Base-by-base conservation (phyloP, 2,888 invertebrate genomes). In the Pseudoips prasinana region DNA sequence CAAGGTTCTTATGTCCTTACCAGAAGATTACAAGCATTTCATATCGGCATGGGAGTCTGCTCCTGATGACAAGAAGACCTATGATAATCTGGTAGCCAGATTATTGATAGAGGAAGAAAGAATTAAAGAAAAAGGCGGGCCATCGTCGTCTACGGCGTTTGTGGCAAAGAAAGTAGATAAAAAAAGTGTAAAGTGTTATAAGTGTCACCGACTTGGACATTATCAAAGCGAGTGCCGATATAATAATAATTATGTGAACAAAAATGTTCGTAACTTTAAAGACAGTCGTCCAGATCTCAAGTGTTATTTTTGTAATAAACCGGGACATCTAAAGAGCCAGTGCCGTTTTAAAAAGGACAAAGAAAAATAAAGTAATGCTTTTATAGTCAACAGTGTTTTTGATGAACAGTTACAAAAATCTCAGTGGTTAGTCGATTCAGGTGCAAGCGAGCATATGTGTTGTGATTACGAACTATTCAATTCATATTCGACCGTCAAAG, bases 21-120 rank as follows among this genome's bases (percentile, higher is more conserved):
- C 31, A 1, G 63, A 64, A 0, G 11, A 45, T 2, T 67, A 58
- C 20, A 64, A 58, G 27, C 64, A 73, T 49, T 75, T 73, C 36
- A 35, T 68, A 0, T 66, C 66, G 0, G 70, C 62, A 0, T 64
- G 61, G 58, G 57, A 58, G 28, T 60, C 59, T 0, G 56, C 49
- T 0, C 48, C 56, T 1, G 60, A 55, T 1, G 30, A 46, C 0
- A 52, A 48, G 24, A 51, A 55, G 28, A 60, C 48, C 0, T 33
- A 22, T n/a, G 39, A 52, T 4, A 50, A 58, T 14, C 25, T 64
- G 3, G 48, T 53, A 0, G 55, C 58, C 0, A 46, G 57, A 11
- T 29, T 63, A 11, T 10, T 56, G 3, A 24, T 58, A 0, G 54
- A 63, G 14, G 57, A 59, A 18, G 50, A 60, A 7, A 39, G 53